phyloP scores from a whole-genome alignment of 2,888 invertebrate species.

The Ceraclea dissimilis region DNA sequence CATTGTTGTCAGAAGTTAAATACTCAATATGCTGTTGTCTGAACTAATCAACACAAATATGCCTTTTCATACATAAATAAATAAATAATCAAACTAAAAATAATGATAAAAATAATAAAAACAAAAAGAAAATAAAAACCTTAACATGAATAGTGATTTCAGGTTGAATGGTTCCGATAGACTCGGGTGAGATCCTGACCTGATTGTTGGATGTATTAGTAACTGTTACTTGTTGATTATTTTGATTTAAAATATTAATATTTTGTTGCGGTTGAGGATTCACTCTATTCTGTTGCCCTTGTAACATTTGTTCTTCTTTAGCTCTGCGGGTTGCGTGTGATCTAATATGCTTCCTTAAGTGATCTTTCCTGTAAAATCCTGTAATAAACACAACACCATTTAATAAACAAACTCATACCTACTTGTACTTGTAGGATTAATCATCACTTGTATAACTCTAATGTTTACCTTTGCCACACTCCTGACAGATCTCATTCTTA shows the following conservation, averaged over 20 bases:
- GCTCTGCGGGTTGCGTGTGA: slow-evolving; percentile 70
- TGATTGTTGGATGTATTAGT: slow-evolving; percentile 5
- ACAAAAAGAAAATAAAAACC: slow-evolving; percentile 15
- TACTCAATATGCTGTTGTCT: no score
- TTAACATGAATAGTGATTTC: slow-evolving; percentile 49
- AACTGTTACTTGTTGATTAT: not conserved
- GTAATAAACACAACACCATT: slow-evolving; percentile 21
- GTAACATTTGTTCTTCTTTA: slow-evolving; percentile 55
- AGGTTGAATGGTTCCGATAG: slow-evolving; percentile 31
- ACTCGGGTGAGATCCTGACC: slow-evolving; percentile 23
- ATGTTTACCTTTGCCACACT: slow-evolving; percentile 59
- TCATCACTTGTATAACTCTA: no score
- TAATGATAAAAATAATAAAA: not conserved
- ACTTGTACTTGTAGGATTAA: no score
- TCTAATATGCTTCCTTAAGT: slow-evolving; percentile 70
- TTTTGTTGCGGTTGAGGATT: not conserved
- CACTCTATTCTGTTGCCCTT: slow-evolving; percentile 21
- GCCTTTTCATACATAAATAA: no score
- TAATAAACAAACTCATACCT: not conserved
- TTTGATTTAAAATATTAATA: not conserved
- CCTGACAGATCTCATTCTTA: slow-evolving; percentile 70
- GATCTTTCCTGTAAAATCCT: slow-evolving; percentile 74
- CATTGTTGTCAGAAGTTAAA: no score
- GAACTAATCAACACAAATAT: no score
- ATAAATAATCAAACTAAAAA: no score